These are phyloP conservation scores for Eulacestoma nigropectus DNA, from an alignment of 2,113 vertebrate species.

Conservation along the genomic window DNA sequence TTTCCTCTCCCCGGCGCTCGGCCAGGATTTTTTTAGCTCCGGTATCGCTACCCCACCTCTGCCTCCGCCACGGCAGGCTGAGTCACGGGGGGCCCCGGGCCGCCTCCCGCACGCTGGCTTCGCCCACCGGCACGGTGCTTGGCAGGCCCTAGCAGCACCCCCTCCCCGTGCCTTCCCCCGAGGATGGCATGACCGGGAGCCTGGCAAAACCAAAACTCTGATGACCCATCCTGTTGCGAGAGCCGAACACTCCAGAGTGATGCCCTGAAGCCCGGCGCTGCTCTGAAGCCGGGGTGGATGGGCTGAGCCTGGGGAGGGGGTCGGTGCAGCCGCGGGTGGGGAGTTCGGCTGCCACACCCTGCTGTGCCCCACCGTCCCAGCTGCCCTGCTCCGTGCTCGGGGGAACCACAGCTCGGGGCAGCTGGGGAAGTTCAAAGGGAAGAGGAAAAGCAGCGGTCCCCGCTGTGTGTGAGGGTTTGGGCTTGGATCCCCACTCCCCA, in stretches of 20 bases:
- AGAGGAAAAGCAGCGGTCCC: not conserved
- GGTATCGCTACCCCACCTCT: conserved; percentile 58
- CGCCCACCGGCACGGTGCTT: not conserved
- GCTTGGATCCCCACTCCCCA: not conserved
- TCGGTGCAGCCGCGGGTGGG: fast-evolving
- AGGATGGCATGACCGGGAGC: not conserved
- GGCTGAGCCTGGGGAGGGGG: not conserved
- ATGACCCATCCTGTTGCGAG: not conserved
- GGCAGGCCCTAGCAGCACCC: not conserved
- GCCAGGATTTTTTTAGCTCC: conserved; percentile 25
- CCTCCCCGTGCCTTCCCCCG: not conserved
- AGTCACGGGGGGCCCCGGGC: conserved; percentile 12
- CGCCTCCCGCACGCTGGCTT: not conserved
- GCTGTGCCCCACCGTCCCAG: not conserved
- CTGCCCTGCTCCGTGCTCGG: not conserved
- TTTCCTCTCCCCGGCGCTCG: not conserved
- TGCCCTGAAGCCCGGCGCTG: not conserved
- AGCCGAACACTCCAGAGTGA: fast-evolving
- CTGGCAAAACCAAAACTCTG: not conserved
- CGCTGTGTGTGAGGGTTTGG: not conserved
- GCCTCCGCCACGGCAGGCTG: not conserved
- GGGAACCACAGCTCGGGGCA: not conserved
- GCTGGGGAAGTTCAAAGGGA: not conserved
- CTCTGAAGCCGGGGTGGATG: not conserved
- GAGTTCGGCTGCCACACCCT: not conserved